phyloP scores from a whole-genome alignment of 2,888 invertebrate species.

The Drosophila multiciliata region DNA sequence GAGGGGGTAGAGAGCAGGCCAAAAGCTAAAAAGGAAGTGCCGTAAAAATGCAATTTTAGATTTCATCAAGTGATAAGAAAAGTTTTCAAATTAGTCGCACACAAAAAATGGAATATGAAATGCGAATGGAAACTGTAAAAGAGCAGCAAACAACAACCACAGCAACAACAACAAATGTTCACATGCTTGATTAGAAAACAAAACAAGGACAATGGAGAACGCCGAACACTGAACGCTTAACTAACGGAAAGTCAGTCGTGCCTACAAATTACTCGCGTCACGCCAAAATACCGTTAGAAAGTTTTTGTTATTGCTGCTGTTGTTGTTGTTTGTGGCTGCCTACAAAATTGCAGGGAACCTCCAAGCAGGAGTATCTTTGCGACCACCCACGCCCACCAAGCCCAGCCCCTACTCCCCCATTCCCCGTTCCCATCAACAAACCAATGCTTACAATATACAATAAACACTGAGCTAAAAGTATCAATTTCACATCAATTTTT shows the following conservation, averaged over 20 bases:
- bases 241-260: constrained; percentile 55
- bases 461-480: constrained; percentile 56
- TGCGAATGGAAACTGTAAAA: constrained; percentile 77
- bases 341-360: constrained; percentile 9
- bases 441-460: not conserved
- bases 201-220: constrained; percentile 31
- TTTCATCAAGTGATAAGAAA: constrained; percentile 81
- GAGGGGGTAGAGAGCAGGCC: constrained; percentile 5
- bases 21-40: constrained; percentile 70
- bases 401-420: constrained; percentile 1
- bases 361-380: not conserved
- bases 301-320: constrained; percentile 39
- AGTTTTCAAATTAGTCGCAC: constrained; percentile 77
- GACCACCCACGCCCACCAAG: constrained; percentile 63
- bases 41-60: constrained; percentile 82
- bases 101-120: constrained; percentile 69
- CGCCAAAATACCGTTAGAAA: constrained; percentile 80
- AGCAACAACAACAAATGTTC: constrained; percentile 34
- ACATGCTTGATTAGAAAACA: constrained; percentile 73
- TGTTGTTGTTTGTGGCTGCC: not conserved
- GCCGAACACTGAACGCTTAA: constrained; percentile 20
- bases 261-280: constrained; percentile 74
- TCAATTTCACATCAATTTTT: constrained; percentile 55
- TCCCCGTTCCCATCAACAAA: not conserved
- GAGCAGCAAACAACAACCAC: constrained; percentile 58